phyloP scores from a whole-genome alignment of 2,113 vertebrate genomes.

The Falcunculus frontatus region DNA sequence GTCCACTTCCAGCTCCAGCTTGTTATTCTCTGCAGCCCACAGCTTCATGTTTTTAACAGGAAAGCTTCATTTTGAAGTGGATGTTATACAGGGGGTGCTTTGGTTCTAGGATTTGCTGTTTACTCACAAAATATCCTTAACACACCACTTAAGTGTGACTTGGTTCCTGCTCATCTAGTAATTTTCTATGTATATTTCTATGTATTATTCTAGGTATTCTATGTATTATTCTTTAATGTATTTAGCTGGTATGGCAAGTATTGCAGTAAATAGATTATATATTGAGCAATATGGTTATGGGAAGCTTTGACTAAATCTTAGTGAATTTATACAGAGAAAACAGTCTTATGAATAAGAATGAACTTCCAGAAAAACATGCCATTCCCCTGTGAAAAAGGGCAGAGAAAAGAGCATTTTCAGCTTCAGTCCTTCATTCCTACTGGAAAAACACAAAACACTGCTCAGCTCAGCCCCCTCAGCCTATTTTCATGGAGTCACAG shows the following conservation, averaged over 20 bases:
- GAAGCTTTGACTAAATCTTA: not conserved
- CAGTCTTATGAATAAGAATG: not conserved
- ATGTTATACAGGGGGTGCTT: not conserved
- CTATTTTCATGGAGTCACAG: not conserved
- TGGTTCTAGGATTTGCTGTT: not conserved
- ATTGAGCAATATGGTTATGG: not conserved
- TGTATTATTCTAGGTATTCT: not conserved
- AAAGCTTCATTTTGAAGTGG: not conserved
- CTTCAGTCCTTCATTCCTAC: not conserved
- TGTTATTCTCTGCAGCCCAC: not conserved
- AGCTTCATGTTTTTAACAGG: not conserved
- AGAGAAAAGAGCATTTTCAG: not conserved
- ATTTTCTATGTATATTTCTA: not conserved
- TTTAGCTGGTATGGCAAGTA: not conserved
- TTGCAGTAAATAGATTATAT: not conserved
- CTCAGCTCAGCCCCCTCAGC: not conserved
- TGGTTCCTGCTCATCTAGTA: not conserved
- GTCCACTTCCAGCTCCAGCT: conserved; percentile 27
- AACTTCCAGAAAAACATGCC: not conserved
- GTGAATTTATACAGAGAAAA: not conserved
- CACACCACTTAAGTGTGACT: not conserved
- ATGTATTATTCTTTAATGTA: not conserved
- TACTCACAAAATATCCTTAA: not conserved
- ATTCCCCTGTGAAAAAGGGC: not conserved
- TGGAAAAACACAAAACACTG: not conserved